Evolutionary conservation across 2,888 invertebrate genomes (phyloP), one percentile per base, ranked within the genome.

Genomic region (Suillia variegata): DNA sequence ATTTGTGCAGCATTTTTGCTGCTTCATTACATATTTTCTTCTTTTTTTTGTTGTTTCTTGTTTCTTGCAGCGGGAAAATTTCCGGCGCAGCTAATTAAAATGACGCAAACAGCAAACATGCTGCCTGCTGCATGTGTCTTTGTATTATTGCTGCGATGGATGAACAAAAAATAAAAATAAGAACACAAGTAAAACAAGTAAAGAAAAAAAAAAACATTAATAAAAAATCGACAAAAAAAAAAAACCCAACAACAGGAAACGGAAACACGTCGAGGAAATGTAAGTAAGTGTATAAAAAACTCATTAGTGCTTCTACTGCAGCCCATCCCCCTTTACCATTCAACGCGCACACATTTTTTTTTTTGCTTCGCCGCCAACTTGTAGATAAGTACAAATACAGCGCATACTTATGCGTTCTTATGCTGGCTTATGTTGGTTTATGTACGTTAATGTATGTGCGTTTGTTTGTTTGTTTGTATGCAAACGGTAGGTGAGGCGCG

Each of bases 41-140:
- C n/a, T n/a, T n/a, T n/a, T n/a, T n/a, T n/a, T n/a, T n/a, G n/a
- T n/a, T n/a, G n/a, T n/a, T n/a, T n/a, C n/a, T n/a, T n/a, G n/a
- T n/a, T n/a, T n/a, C n/a, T n/a, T n/a, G n/a, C n/a, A n/a, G n/a
- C 26, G 50, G 47, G 61, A 62, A 63, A 71, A 67, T 63, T 70
- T 75, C 69, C 70, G 66, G 63, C 63, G 62, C 58, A 64, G 66
- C 76, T 76, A 74, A 74, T 76, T 76, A 76, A 74, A 74, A 75
- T 67, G 69, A 70, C 57, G 64, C 66, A 64, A 71, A 65, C n/a
- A 38, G n/a, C n/a, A n/a, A n/a, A n/a, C n/a, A n/a, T n/a, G n/a
- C n/a, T n/a, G n/a, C n/a, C n/a, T 38, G 38, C 38, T 38, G 38
- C 38, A n/a, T 38, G 38, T 38, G 38, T 38, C 13, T 38, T 38